Evolutionary conservation across 1,140 invertebrate species (phyloP).

Genomic region (Plodia interpunctella): DNA sequence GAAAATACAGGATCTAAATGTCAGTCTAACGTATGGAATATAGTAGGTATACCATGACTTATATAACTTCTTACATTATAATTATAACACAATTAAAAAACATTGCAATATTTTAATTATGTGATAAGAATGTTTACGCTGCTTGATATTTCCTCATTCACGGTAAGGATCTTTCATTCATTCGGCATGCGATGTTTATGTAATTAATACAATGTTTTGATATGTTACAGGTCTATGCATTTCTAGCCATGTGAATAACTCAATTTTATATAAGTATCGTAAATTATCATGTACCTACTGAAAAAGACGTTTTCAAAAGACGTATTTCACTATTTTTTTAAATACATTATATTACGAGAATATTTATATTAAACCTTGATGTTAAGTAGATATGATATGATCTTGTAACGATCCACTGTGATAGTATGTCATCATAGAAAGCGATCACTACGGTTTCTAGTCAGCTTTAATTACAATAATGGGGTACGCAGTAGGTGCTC

Average conservation of each 20-base stretch:
- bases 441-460: too few relatives aligned
- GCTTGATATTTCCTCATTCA: not conserved
- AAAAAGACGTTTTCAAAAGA: too few relatives aligned
- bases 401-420: not conserved
- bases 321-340: too few relatives aligned
- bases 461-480: too few relatives aligned
- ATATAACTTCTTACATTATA: not conserved
- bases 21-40: not conserved
- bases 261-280: too few relatives aligned
- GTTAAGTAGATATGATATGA: not conserved
- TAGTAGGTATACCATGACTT: not conserved
- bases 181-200: not conserved
- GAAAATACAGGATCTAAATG: not conserved
- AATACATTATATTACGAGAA: too few relatives aligned
- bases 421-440: not conserved
- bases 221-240: too few relatives aligned
- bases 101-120: conserved; percentile 1
- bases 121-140: conserved; percentile 1
- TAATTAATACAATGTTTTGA: conserved; percentile 1
- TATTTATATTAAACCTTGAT: too few relatives aligned
- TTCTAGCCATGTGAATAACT: too few relatives aligned
- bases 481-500: too few relatives aligned
- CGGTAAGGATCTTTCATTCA: not conserved
- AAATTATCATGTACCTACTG: too few relatives aligned
- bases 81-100: not conserved